Percentiles rank a stretch among this genome's conserved stretches.
phyloP scores from a whole-genome alignment of 1,140 invertebrate species.

The Druon quercuslanigerum region DNA sequence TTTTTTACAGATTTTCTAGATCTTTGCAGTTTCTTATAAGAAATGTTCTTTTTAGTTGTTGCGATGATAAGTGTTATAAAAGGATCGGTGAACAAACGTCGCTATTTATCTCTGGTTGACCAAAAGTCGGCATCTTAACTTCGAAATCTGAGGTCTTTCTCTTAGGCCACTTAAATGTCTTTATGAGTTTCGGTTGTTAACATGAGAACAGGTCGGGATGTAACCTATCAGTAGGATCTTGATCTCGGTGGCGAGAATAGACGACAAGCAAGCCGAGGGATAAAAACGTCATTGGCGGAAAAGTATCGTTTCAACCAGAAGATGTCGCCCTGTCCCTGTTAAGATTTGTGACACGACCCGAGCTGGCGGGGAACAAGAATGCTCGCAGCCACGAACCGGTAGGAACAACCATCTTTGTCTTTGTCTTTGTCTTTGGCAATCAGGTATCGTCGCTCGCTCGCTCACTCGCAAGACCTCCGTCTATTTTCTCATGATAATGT shows the following conservation, averaged over 20 bases:
- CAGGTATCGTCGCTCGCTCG: too few species aligned
- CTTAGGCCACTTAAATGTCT: constrained; percentile 67
- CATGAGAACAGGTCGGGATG: constrained; percentile 56
- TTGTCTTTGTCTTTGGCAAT: neutral
- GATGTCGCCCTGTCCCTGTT: constrained; percentile 11
- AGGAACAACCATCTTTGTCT: constrained; percentile 17
- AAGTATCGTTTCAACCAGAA: constrained; percentile 42
- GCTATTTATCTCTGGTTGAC: constrained; percentile 56
- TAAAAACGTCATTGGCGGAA: constrained; percentile 51
- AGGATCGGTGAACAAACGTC: constrained; percentile 54
- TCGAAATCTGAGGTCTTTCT: constrained; percentile 58
- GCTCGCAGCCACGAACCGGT: constrained; percentile 22
- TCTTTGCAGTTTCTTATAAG: neutral
- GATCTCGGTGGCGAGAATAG: constrained; percentile 54
- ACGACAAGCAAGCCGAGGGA: constrained; percentile 36
- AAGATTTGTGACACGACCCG: constrained; percentile 42
- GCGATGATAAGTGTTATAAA: neutral
- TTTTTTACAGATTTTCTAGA: too few species aligned
- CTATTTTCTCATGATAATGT: constrained; percentile 20
- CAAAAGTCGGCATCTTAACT: constrained; percentile 57
- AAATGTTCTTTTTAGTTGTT: neutral
- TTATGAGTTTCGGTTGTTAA: constrained; percentile 72
- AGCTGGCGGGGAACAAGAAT: constrained; percentile 39
- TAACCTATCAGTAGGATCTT: constrained; percentile 49
- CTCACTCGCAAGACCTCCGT: constrained; percentile 10